Evolutionary conservation across 2,113 vertebrate genomes (phyloP), one percentile per base, ranked within the genome.

Genomic region (Ceyx melanurus): DNA sequence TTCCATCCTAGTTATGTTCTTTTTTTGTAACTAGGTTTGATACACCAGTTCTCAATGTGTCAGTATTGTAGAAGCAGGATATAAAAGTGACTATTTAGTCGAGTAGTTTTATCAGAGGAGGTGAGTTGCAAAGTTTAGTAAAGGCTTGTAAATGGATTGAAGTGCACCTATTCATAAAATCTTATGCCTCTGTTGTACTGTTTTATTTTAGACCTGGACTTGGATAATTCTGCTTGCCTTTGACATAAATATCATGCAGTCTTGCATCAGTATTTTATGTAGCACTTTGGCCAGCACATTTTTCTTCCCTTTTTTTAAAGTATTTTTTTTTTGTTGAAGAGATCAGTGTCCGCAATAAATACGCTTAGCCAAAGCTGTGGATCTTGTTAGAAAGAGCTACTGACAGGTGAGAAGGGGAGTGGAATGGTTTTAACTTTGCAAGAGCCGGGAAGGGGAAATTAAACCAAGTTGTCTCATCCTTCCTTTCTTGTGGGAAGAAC

Each of bases 241-340:
- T 5, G 4, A 11, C 1, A 1, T 33, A 2, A 3, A 35, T 50
- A 35, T 79, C 5, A 0, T 68, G 25, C 26, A 53, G 48, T 65
- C 40, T 72, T 86, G 35, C 19, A 33, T 56, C 22, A 7, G 21
- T 6, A 8, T 16, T 79, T 86, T 15, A 15, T 66, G 53, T 28
- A 51, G 26, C 1, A 0, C 35, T 65, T 77, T n/a, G 26, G 86
- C 67, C 29, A 68, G 56, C 6, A 3, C 17, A 3, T 37, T 77
- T 77, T 29, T 46, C 17, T 84, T 87, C 40, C 12, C 10, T 21
- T 60, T 42, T 68, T 40, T 48, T 26, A 46, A 46, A 46, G 16
- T 9, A 19, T 18, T 9, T 46, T 20, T 46, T 26, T 81, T 70
- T 60, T 86, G 20, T 29, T 83, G 35, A 62, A 77, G 70, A 28